Evolutionary conservation across 2,797 vertebrate genomes (phyloP), one percentile per base, ranked within the genome.

Genomic region (Bradypodion ventrale): DNA sequence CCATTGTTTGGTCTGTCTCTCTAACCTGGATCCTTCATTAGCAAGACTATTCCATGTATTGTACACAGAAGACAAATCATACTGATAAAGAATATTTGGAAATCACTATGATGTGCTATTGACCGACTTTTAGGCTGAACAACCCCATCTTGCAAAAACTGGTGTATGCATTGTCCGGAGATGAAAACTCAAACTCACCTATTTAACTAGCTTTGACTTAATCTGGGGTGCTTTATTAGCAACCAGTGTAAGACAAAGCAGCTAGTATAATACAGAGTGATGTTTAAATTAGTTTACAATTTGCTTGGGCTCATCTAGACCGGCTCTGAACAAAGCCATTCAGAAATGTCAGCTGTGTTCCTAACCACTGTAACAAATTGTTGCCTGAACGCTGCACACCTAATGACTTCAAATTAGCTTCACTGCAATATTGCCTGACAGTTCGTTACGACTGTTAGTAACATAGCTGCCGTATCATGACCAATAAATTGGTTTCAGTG

Each of bases 271-370:
- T 97, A 95, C 91, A 98, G 98, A 99, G 98, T 98, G 98, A 99
- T 99, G 98, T 99, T 99, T 99, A 98, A 99, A 99, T 99, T 99
- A 99, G 98, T 98, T 98, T 98, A 99, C 98, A 99, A 99, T 99
- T 99, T 99, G 97, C 98, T 97, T 97, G 97, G 97, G 96, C 97
- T 97, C 97, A 97, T 97, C 96, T 95, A 97, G 98, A 97, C 97
- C 96, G 96, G 96, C 97, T 97, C 96, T 93, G 98, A 99, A 99
- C 97, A 98, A 97, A 97, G 96, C 97, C 97, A 97, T 97, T 97
- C 97, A 96, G 97, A 98, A 95, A 96, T 96, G 97, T 97, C 97
- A 97, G 97, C 95, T 96, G 96, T 94, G 95, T 96, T 96, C 95
- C 97, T 96, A 97, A 97, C 96, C 97, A 97, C 97, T 97, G 98